Base-by-base conservation (phyloP, 2,888 invertebrate genomes). In the Steinernema scapterisci region DNA sequence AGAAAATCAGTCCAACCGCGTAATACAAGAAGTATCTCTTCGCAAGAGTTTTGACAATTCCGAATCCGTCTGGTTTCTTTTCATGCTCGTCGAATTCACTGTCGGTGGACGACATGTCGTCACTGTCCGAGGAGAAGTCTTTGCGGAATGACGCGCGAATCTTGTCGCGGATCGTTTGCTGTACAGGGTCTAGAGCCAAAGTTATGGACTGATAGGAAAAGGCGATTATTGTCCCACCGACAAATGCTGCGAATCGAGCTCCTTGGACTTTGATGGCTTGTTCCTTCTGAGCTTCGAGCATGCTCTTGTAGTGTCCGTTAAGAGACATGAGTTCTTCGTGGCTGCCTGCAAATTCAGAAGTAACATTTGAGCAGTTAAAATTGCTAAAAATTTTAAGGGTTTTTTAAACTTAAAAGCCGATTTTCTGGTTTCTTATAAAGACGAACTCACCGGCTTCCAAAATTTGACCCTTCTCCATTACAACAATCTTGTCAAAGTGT, bases 271-370 rank as follows among this genome's bases (percentile, higher is more conserved):
- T 23, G 54, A 19, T 73, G 48, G 76, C 73, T 54, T 78, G 19
- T 23, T 23, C 5, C 25, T 54, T 16, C 23, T 54, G 21, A 6
- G 25, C 76, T 54, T 76, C 78, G 1, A 78, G 80, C 3, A 82
- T 70, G 54, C 63, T 56, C 0, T 80, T 77, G 48, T 82, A 82
- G 25, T 78, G 74, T 31, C 82, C 82, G 1, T 79, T 80, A 0
- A 73, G 63, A 11, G 73, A 75, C 21, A 82, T 77, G 0, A 82
- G 71, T 25, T 81, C 79, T 21, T 81, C 80, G 51, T 82, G 82
- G 19, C 74, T 81, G 43, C 82, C 82, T 70, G 6, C 3, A 54
- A 54, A 54, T 54, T 54, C 3, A 54, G 23, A 54, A 54, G 13
- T 16, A 38, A 38, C 9, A 6, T 38, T n/a, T n/a, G n/a, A n/a